Evolutionary conservation across 2,113 vertebrate species (phyloP).

Genomic region (Bubo scandiacus): DNA sequence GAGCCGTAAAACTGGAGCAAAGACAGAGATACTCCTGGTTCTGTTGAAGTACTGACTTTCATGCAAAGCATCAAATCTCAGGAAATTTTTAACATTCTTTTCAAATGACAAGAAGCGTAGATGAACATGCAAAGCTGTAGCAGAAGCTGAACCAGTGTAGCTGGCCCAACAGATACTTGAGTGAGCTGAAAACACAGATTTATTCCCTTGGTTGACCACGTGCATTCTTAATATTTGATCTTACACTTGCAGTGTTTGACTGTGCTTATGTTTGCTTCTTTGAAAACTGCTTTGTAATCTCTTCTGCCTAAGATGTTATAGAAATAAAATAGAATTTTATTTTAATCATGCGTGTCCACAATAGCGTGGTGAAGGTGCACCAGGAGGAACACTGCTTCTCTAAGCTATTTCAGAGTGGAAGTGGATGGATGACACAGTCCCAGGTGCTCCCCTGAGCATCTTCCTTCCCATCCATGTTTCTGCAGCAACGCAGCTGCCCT

Average conservation of each 20-base stretch:
- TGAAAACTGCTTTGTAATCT: not conserved
- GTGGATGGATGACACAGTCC: not conserved
- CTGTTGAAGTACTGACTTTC: accelerated
- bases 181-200: not conserved
- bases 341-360: not conserved
- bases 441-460: not conserved
- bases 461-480: accelerated
- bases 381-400: not conserved
- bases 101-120: not conserved
- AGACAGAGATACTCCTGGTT: not conserved
- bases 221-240: not conserved
- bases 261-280: not conserved
- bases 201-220: not conserved
- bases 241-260: not conserved
- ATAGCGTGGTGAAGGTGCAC: not conserved
- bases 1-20: not conserved
- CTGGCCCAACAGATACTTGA: not conserved
- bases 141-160: not conserved
- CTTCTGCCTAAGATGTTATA: not conserved
- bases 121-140: not conserved
- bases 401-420: not conserved
- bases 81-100: not conserved
- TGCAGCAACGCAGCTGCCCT: not conserved
- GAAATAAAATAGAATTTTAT: not conserved
- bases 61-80: not conserved